These are phyloP conservation scores for Girardinus metallicus DNA, from an alignment of 2,797 vertebrate genomes.

Conservation along the genomic window DNA sequence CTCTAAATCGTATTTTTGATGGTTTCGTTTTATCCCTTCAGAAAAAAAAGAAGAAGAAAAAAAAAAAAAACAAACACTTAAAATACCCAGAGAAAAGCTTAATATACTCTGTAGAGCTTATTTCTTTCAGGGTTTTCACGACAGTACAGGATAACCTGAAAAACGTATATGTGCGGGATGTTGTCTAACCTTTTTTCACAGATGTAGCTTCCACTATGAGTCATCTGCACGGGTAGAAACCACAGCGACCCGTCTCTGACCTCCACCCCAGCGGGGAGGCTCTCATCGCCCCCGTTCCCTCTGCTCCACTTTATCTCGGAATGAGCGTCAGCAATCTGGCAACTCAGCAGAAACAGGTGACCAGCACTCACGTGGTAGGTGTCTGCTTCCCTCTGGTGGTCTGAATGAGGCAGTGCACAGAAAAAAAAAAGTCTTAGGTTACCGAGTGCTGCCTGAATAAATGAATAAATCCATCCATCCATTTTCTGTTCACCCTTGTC, in stretches of 20 bases:
- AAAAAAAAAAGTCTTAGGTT: background rate
- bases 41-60: background rate
- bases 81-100: background rate
- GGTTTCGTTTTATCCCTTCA: slow-evolving; percentile 10
- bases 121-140: background rate
- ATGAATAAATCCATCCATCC: too few relatives aligned
- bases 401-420: slow-evolving; percentile 36
- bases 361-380: slow-evolving; percentile 56
- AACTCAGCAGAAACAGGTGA: slow-evolving; percentile 62
- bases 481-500: too few relatives aligned
- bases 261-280: slow-evolving; percentile 52
- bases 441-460: background rate
- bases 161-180: background rate
- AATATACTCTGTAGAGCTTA: background rate
- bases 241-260: slow-evolving; percentile 54
- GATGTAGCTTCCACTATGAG: slow-evolving; percentile 71
- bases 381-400: slow-evolving; percentile 34
- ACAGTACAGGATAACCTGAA: too few relatives aligned
- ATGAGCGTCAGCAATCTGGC: background rate
- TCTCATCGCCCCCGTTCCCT: background rate
- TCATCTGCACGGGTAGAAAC: slow-evolving; percentile 70
- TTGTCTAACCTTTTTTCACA: slow-evolving; percentile 70
- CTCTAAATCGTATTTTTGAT: background rate
- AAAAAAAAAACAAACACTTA: background rate
- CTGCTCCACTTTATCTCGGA: slow-evolving; percentile 65